Evolutionary conservation across 2,797 vertebrate species (phyloP), one percentile per base, ranked within the genome.

Genomic region (Thamnophis elegans): DNA sequence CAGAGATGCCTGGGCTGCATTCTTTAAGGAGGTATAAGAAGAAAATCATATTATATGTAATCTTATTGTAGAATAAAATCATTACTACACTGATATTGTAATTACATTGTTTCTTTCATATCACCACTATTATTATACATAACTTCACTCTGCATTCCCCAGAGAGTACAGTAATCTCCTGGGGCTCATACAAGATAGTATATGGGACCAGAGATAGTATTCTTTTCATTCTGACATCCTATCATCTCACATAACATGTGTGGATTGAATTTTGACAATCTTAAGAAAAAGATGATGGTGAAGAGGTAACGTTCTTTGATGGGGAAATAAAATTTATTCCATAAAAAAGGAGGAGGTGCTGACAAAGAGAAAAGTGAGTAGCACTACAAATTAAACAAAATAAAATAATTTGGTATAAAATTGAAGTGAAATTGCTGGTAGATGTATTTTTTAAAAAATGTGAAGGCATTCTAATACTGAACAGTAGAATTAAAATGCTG

Each of bases 1-100:
- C 51, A 99, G 97, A 55, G 99, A 99, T 0, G 97, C 96, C 94
- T 99, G 97, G 22, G 99, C 99, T 85, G 98, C 98, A 94, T 97
- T 97, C 99, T 99, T 97, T 73, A 93, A 93, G 3, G 65, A 36
- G 62, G 25, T 20, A 54, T 28, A 82, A 55, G 9, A 82, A 20
- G 7, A n/a, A 12, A 88, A 54, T 36, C 12, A 8, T 36, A 20
- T 91, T 91, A 91, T 60, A 18, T 36, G 32, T 26, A 85, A 82
- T 68, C 28, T n/a, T 62, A 36, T 9, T 28, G 51, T 32, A 91
- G 47, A 91, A 20, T n/a, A 7, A 62, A 73, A 54, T 54, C 25
- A 42, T 91, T 59, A 85, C 25, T 22, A 58, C 13, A 47, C 1
- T 82, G 20, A 25, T 47, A 47, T n/a, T 10, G 28, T 82, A 13